Percentiles rank a stretch among this genome's conserved stretches.
phyloP scores from a whole-genome alignment of 2,797 vertebrate species.

The Myripristis murdjan region DNA sequence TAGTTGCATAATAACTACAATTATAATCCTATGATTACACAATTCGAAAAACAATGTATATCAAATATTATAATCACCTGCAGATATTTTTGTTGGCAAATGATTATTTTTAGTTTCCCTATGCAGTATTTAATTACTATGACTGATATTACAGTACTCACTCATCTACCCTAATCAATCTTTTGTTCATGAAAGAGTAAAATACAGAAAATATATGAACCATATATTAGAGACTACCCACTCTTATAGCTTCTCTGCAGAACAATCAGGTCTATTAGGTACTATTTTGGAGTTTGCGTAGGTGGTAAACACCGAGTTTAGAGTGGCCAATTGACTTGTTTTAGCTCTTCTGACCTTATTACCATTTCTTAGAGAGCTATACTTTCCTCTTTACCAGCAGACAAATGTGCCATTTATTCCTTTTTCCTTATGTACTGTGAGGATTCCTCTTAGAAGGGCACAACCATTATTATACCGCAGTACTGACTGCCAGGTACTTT shows the following conservation, averaged over 20 bases:
- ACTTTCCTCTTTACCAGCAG: too few relatives aligned
- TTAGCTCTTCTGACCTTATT: neutral
- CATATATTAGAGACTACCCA: neutral
- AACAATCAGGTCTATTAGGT: neutral
- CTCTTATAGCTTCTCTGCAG: neutral
- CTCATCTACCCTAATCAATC: neutral
- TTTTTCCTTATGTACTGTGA: neutral
- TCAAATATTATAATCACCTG: too few relatives aligned
- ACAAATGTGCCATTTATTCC: too few relatives aligned
- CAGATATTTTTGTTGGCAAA: too few relatives aligned
- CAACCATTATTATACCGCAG: neutral
- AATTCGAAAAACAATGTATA: too few relatives aligned
- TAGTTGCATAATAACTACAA: too few relatives aligned
- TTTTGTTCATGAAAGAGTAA: neutral
- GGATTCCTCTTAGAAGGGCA: neutral
- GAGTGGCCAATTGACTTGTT: neutral
- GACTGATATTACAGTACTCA: neutral
- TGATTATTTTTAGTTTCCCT: too few relatives aligned
- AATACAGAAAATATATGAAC: neutral
- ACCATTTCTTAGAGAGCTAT: neutral
- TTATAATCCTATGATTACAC: too few relatives aligned
- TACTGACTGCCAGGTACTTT: neutral
- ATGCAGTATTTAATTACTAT: too few relatives aligned
- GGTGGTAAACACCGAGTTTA: neutral
- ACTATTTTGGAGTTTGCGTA: neutral